phyloP scores from a whole-genome alignment of 2,888 invertebrate species.

The Lasioglossum marginatum region DNA sequence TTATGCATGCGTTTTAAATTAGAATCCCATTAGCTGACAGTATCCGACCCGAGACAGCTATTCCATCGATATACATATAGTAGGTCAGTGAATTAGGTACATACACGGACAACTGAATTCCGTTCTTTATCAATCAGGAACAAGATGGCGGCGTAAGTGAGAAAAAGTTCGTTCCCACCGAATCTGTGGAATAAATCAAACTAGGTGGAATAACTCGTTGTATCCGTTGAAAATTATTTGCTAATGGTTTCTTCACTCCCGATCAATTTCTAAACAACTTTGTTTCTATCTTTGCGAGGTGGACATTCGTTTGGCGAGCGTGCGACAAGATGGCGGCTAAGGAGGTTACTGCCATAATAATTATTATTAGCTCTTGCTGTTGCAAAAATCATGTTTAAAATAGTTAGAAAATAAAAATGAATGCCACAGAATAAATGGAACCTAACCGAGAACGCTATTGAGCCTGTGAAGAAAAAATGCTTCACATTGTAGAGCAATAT shows the following conservation, averaged over 20 bases:
- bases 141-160: constrained; percentile 3
- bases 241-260: background rate
- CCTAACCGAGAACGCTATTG: background rate
- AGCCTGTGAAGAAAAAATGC: too few relatives aligned
- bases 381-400: background rate
- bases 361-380: background rate
- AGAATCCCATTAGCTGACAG: background rate
- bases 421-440: background rate
- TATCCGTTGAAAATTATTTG: background rate
- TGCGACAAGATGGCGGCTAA: background rate
- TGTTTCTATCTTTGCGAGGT: background rate
- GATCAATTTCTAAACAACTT: background rate
- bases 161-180: background rate
- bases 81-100: background rate
- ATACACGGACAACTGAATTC: background rate
- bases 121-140: background rate
- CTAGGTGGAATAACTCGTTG: background rate
- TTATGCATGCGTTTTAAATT: constrained; percentile 12
- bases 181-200: background rate
- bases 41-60: background rate
- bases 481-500: too few relatives aligned
- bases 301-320: background rate
- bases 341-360: background rate
- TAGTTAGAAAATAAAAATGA: background rate
- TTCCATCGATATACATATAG: background rate